Conservation (phyloP, 2,888 invertebrate species). For the Nemurella pictetii region DNA sequence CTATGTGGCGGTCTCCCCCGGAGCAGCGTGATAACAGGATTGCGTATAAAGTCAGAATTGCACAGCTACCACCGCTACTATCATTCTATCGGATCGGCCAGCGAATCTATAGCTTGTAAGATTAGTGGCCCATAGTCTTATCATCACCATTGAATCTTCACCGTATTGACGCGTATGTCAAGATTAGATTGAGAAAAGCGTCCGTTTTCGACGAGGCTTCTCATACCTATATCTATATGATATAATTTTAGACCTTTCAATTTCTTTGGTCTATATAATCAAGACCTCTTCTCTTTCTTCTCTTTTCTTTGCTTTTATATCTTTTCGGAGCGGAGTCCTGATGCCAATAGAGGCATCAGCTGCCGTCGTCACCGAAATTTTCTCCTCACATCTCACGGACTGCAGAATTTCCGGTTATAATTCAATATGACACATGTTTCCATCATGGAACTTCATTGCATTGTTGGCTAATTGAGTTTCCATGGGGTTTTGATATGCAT, state of each 20-base stretch:
- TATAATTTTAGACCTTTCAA: no score
- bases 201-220: no score
- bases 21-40: background rate
- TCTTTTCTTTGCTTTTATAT: no score
- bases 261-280: no score
- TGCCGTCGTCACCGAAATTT: background rate
- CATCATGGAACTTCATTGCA: slow-evolving; percentile 15
- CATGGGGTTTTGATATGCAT: background rate
- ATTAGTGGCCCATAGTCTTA: background rate
- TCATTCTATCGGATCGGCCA: background rate
- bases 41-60: background rate
- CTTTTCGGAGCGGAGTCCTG: no score
- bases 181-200: no score
- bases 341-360: background rate
- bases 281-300: background rate
- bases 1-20: no score
- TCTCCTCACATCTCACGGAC: background rate
- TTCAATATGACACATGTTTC: slow-evolving; percentile 15
- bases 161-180: background rate
- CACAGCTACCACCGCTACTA: background rate
- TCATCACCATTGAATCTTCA: background rate
- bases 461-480: slow-evolving; percentile 1
- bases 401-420: background rate
- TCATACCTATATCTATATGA: no score
- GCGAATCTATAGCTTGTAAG: background rate